Conservation (phyloP, 2,113 vertebrate species). For the Chamaetylas fuelleborni region DNA sequence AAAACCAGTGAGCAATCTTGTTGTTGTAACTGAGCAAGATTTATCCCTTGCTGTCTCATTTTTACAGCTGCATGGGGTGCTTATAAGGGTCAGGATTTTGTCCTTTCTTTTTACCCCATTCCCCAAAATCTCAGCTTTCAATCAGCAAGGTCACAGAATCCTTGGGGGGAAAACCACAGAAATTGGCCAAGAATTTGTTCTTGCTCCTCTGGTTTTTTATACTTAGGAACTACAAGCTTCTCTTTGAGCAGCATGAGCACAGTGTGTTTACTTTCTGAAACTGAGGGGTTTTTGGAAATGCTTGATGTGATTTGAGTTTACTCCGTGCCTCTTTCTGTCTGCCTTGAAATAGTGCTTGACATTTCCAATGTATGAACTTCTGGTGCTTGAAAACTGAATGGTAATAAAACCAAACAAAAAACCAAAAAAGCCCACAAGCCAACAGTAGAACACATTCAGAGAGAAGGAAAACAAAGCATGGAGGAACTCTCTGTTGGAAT, state of each 20-base stretch:
- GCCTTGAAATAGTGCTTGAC: neutral
- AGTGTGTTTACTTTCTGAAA: neutral
- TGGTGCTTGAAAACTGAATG: neutral
- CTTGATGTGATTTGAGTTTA: neutral
- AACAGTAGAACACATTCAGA: neutral
- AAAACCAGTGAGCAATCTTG: neutral
- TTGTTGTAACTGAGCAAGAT: neutral
- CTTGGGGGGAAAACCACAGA: neutral
- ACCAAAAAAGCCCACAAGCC: rapidly evolving
- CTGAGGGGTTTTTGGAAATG: neutral
- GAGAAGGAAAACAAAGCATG: neutral
- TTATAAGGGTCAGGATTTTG: neutral
- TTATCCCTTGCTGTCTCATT: neutral
- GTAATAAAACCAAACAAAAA: neutral
- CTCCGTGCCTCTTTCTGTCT: neutral
- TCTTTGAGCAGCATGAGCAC: neutral
- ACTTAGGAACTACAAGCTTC: neutral
- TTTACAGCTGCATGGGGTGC: neutral
- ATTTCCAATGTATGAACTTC: neutral
- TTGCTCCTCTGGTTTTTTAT: neutral
- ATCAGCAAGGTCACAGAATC: neutral
- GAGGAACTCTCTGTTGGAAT: neutral
- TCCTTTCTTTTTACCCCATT: neutral
- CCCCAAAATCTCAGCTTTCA: neutral
- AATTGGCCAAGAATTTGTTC: neutral